Percentiles rank a stretch among this genome's conserved stretches.
Conservation (phyloP, 2,113 vertebrate species). For the Drymodes brunneopygia region DNA sequence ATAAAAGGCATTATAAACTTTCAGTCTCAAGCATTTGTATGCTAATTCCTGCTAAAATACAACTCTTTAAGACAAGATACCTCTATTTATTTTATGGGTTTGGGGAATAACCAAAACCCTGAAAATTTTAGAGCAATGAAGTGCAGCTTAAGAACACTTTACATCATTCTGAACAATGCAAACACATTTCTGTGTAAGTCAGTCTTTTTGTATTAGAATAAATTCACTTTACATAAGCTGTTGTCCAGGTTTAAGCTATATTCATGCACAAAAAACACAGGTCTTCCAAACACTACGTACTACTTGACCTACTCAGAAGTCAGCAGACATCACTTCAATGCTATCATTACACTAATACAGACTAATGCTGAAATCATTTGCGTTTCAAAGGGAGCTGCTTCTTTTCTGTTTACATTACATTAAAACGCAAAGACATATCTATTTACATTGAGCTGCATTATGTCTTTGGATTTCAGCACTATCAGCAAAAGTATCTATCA, state of each 20-base stretch:
- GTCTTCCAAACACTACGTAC: not conserved
- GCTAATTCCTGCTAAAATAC: conserved; percentile 33
- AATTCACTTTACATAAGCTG: not conserved
- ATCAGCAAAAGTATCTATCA: not conserved
- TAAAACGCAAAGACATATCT: not conserved
- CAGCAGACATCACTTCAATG: not conserved
- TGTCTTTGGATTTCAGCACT: not conserved
- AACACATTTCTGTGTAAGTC: not conserved
- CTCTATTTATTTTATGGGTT: not conserved
- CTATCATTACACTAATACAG: not conserved
- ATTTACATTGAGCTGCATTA: not conserved
- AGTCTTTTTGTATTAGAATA: not conserved
- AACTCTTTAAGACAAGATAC: not conserved
- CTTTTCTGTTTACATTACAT: not conserved
- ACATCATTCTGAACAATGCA: not conserved
- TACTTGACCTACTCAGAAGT: not conserved
- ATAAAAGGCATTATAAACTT: conserved; percentile 28
- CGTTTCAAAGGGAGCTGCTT: not conserved
- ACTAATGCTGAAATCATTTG: not conserved
- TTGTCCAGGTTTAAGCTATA: not conserved
- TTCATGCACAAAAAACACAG: not conserved
- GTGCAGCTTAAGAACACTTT: not conserved
- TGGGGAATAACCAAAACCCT: not conserved
- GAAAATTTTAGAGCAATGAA: not conserved
- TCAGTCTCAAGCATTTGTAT: conserved; percentile 20